A percentile compares a stretch with the other conserved stretches of the same genome.
These are phyloP conservation scores for Scylla paramamosain DNA, from an alignment of 1,140 invertebrate genomes.

Conservation along the genomic window DNA sequence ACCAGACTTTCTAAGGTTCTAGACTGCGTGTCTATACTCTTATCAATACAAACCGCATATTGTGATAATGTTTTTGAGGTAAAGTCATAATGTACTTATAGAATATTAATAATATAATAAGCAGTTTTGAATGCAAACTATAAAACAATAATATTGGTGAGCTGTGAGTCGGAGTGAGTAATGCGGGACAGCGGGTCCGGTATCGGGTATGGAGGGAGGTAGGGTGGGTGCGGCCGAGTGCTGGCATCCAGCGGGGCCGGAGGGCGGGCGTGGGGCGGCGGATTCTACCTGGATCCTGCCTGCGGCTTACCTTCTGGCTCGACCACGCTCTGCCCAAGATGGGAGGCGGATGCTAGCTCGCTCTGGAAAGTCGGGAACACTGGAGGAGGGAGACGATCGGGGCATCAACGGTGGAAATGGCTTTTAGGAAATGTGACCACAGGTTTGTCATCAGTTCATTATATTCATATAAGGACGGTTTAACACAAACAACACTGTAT, in stretches of 20 bases:
- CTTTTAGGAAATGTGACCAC: neutral
- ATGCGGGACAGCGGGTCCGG: neutral
- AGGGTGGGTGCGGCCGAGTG: neutral
- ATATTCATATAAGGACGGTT: no score
- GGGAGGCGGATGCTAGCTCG: neutral
- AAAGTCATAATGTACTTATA: no score
- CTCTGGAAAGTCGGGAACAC: neutral
- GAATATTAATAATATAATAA: neutral
- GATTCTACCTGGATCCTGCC: constrained; percentile 54
- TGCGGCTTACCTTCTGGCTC: neutral
- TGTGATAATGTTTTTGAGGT: no score
- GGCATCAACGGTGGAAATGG: neutral
- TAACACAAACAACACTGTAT: no score
- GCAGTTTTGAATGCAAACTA: neutral
- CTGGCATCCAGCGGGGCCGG: constrained; percentile 50
- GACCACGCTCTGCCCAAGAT: neutral
- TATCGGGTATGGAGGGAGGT: neutral
- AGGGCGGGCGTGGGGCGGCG: constrained; percentile 25
- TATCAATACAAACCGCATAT: no score
- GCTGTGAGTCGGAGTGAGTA: neutral
- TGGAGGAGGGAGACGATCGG: neutral
- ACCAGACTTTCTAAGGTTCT: no score
- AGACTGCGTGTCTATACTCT: no score
- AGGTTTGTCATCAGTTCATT: neutral
- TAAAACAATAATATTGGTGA: neutral